Evolutionary conservation across 1,140 invertebrate species (phyloP).

Genomic region (Zaprionus davidi): DNA sequence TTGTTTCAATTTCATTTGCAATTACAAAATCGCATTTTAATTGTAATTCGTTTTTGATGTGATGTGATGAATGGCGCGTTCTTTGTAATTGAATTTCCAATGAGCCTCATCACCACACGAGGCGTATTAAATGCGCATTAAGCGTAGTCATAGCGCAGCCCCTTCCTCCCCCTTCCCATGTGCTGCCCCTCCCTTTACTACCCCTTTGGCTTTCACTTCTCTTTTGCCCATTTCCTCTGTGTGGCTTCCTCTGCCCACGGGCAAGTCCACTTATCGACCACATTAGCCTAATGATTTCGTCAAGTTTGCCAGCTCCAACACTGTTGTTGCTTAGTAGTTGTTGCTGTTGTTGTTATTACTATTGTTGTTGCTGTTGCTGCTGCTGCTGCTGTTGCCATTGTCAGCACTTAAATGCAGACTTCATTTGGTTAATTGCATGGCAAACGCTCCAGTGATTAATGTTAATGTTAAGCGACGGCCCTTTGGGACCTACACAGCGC

Average conservation of each 20-base stretch:
- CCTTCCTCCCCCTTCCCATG: not conserved
- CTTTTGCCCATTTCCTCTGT: conserved; percentile 11
- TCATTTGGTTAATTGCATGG: conserved; percentile 80
- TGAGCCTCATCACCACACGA: conserved; percentile 32
- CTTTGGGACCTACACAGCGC: conserved; percentile 42
- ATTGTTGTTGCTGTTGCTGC: conserved; percentile 5
- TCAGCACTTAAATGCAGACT: conserved; percentile 81
- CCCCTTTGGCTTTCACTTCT: not conserved
- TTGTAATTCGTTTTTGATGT: conserved; percentile 68
- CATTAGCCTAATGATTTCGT: conserved; percentile 79
- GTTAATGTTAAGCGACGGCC: conserved; percentile 57
- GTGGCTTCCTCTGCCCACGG: conserved; percentile 46
- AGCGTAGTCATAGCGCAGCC: conserved; percentile 35
- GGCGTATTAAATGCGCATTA: conserved; percentile 73
- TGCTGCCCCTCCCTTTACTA: not conserved
- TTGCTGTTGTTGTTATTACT: not conserved
- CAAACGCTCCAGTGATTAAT: conserved; percentile 78
- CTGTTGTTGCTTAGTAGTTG: not conserved
- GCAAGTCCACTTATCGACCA: conserved; percentile 74
- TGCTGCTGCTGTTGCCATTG: conserved; percentile 47
- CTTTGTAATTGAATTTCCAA: conserved; percentile 65
- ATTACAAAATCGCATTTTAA: conserved; percentile 70
- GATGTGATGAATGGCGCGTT: conserved; percentile 30
- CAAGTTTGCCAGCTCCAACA: conserved; percentile 44
- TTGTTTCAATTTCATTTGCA: conserved; percentile 48